Evolutionary conservation across 1,140 invertebrate genomes (phyloP), one percentile per base, ranked within the genome.

Genomic region (Battus philenor): DNA sequence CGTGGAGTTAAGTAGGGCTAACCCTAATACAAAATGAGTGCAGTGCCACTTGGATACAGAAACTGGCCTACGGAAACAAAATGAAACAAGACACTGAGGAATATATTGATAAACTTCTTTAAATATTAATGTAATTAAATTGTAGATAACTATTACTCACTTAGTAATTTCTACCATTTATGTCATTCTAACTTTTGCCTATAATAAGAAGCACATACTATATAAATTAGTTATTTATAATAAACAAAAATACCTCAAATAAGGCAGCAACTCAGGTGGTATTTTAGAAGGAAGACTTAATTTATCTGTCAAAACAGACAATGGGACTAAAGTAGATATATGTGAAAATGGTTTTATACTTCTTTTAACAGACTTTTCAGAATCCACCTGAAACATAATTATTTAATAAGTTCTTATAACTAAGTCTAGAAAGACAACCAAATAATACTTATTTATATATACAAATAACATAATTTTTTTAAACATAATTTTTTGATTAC

Each of bases 241-340:
- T 34, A 20, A 18, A 24, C 2, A 53, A 27, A 47, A 26, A 52
- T 87, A 91, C 90, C 84, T 89, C 15, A 92, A 68, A 44, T 87
- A 74, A 15, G 82, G 75, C 31, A 78, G 58, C 2, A 93, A 69
- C 69, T 93, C 92, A 2, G 77, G 57, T 12, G 92, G 92, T 32
- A 93, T 75, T 43, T 88, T 81, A 1, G 70, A 39, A 38, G 91
- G 90, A 31, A 94, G 77, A 15, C 86, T 75, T 16, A 92, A 70
- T 6, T 88, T 67, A 59, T 94, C 92, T 8, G 89, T 89, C 71
- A 94, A 86, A 47, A 94, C 85, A 20, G 87, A 90, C 20, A 93
- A 80, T 26, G 89, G 88, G 20, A 92, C 78, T 33, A 76, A 79
- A 41, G 87, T 90, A 47, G 88, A 87, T 55, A 93, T 87, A 64